Evolutionary conservation across 2,888 invertebrate species (phyloP), one percentile per base, ranked within the genome.

Genomic region (Ichneumoninae sp.): DNA sequence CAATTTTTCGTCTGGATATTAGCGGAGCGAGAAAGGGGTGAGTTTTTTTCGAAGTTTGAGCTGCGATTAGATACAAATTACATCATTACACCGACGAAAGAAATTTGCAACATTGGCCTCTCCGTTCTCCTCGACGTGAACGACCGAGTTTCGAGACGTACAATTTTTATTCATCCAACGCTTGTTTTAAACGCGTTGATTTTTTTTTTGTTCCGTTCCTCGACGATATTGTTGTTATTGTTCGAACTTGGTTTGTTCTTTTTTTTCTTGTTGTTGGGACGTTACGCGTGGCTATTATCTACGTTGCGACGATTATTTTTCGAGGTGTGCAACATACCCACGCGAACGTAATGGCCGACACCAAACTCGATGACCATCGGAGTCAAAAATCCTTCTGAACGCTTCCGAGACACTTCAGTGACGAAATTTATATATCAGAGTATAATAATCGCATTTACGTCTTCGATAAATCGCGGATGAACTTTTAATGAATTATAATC

Each of bases 261-360:
- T 26, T 40, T 40, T 78, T 78, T 33, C 50, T 50, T 44, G 36
- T 26, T 52, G n/a, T 57, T n/a, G 44, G 33, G 30, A 22, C 57
- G 57, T 57, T 66, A 47, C 68, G 54, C 78, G 81, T 69, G 52
- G 69, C 54, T 69, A 81, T 72, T 75, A 84, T 77, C 16, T 65
- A 81, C 68, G 74, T 78, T 74, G 69, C 74, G 78, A 84, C 74
- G 78, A 69, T 69, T 50, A 77, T 62, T 77, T 79, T 79, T 82
- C 76, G 82, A 72, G 80, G 78, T 79, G 60, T 71, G 79, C 79
- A 84, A 84, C 82, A 84, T 84, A 84, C 84, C 84, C 82, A 84
- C 84, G 84, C 84, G 84, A 84, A 84, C 84, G 84, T 79, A 84
- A 84, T 84, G 84, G 84, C 82, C 82, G 84, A 84, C 82, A 84